phyloP scores from a whole-genome alignment of 2,888 invertebrate genomes.

The Thyatira batis region DNA sequence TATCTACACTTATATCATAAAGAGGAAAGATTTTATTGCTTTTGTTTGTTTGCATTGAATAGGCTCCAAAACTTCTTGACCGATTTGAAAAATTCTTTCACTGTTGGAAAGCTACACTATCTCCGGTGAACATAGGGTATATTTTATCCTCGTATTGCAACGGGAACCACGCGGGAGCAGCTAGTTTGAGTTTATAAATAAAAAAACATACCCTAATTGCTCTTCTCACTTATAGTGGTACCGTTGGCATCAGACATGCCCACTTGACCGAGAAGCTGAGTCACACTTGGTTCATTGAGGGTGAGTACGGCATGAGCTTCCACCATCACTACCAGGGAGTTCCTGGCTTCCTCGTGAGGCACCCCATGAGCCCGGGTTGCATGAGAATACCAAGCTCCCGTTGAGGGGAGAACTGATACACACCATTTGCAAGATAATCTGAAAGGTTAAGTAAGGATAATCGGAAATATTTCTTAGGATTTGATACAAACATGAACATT shows the following conservation, averaged over 20 bases:
- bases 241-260: conserved; percentile 45
- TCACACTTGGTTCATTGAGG: conserved; percentile 70
- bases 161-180: too few species aligned
- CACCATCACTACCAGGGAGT: conserved; percentile 83
- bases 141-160: too few species aligned
- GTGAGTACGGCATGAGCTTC: conserved; percentile 84
- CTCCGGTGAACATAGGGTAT: too few species aligned
- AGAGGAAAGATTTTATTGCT: too few species aligned
- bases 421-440: conserved; percentile 83
- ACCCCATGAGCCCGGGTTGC: conserved; percentile 82
- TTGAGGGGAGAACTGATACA: conserved; percentile 73
- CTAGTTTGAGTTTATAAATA: too few species aligned
- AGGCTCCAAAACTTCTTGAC: too few species aligned
- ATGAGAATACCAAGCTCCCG: conserved; percentile 83
- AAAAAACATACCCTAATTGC: conserved; percentile 30
- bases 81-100: too few species aligned
- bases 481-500: conserved; percentile 8
- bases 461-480: too few species aligned
- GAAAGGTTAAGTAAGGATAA: too few species aligned
- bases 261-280: conserved; percentile 68
- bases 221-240: conserved; percentile 41
- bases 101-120: too few species aligned
- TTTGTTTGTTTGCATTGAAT: too few species aligned
- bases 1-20: too few species aligned
- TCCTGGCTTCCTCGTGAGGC: conserved; percentile 81